Evolutionary conservation across 2,113 vertebrate genomes (phyloP).

Genomic region (Syngnathus typhle): DNA sequence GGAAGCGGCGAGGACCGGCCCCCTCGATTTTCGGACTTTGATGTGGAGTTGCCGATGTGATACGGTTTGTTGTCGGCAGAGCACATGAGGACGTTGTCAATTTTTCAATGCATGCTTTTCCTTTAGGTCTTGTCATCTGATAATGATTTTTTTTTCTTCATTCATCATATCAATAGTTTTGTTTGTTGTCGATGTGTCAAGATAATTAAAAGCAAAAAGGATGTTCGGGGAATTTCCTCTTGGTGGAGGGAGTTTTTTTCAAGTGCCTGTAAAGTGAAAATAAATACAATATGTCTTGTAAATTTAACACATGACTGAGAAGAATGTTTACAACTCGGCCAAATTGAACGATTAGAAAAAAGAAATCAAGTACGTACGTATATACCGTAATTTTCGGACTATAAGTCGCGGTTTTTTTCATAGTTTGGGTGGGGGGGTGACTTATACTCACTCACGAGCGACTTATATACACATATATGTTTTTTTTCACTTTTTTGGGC

Average conservation of each 20-base stretch:
- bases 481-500: no score
- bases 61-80: slow-evolving; percentile 58
- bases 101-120: slow-evolving; percentile 60
- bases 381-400: no score
- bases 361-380: no score
- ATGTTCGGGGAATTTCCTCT: not conserved
- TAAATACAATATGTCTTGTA: not conserved
- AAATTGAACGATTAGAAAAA: no score
- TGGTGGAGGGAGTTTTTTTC: not conserved
- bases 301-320: not conserved
- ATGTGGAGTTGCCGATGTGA: slow-evolving; percentile 64
- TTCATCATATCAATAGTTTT: not conserved
- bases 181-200: not conserved
- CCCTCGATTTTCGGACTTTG: slow-evolving; percentile 47
- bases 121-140: slow-evolving; percentile 39
- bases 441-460: no score
- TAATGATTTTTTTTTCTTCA: slow-evolving; percentile 12
- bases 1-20: slow-evolving; percentile 65
- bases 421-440: no score
- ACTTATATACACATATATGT: no score
- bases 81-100: slow-evolving; percentile 59
- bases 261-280: not conserved
- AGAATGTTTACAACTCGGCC: no score
- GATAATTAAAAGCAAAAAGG: not conserved
- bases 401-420: no score